These are phyloP conservation scores for Cephalopholis sonnerati DNA, from an alignment of 2,113 vertebrate species.

Conservation along the genomic window DNA sequence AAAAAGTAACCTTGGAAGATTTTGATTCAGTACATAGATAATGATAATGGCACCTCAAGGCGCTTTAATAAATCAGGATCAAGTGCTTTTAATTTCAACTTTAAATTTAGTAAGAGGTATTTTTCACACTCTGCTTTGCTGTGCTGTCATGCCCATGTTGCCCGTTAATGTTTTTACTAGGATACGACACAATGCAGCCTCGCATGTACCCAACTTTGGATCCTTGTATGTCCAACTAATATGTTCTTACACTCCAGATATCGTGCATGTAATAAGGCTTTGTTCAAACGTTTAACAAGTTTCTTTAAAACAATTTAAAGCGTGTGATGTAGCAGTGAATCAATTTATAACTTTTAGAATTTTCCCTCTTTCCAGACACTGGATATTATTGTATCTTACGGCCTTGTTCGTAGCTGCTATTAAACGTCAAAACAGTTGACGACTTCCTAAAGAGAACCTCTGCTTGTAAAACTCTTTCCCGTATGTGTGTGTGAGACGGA, in stretches of 20 bases:
- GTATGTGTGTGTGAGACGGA: conserved; percentile 59
- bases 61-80: not conserved
- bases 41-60: not conserved
- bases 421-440: conserved; percentile 81
- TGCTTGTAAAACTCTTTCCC: conserved; percentile 77
- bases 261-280: conserved; percentile 3
- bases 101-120: not conserved
- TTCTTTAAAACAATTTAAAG: conserved; percentile 17
- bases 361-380: conserved; percentile 55
- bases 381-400: conserved; percentile 73
- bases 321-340: conserved; percentile 2
- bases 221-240: not conserved
- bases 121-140: not conserved
- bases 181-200: not conserved
- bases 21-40: not conserved
- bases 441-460: conserved; percentile 81
- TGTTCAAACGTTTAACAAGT: conserved; percentile 44
- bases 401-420: conserved; percentile 77
- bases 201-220: not conserved
- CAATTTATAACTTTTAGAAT: conserved; percentile 23
- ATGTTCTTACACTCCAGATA: not conserved
- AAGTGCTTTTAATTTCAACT: conserved; percentile 5
- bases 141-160: not conserved
- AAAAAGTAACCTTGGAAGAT: too few species aligned
- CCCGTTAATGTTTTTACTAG: not conserved